Evolutionary conservation across 2,888 invertebrate species (phyloP).

Genomic region (Portevinia maculata): DNA sequence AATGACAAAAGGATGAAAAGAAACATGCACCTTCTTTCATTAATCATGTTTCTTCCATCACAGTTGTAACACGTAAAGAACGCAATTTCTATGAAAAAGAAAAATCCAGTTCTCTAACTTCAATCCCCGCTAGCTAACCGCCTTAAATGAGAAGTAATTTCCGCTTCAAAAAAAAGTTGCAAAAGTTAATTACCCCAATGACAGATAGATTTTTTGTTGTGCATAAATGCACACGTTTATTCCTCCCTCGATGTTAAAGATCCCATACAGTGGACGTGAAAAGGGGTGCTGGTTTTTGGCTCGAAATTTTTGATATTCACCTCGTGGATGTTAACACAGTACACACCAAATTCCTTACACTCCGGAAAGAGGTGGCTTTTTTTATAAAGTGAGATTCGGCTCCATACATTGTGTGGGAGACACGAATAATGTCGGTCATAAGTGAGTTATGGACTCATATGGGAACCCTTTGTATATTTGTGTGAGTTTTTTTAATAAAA

Average conservation of each 20-base stretch:
- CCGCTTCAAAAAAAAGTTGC: slow-evolving; percentile 41
- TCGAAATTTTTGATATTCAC: slow-evolving; percentile 45
- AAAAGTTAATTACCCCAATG: slow-evolving; percentile 66
- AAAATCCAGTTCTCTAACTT: too few species aligned
- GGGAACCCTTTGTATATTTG: too few species aligned
- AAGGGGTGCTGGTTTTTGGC: slow-evolving; percentile 4
- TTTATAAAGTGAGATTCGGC: slow-evolving; percentile 25
- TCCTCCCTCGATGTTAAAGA: neutral
- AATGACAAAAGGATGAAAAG: too few species aligned
- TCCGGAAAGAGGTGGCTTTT: slow-evolving; percentile 42
- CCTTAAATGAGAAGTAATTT: slow-evolving; percentile 28
- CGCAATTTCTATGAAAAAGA: too few species aligned
- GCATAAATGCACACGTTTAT: neutral
- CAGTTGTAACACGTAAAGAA: slow-evolving; percentile 6
- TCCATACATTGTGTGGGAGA: neutral
- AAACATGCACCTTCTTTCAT: too few species aligned
- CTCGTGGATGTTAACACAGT: slow-evolving; percentile 23
- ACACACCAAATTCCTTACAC: neutral
- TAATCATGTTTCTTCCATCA: too few species aligned
- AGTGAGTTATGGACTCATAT: too few species aligned
- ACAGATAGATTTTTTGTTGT: slow-evolving; percentile 60
- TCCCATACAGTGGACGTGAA: slow-evolving; percentile 15
- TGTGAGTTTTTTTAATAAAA: too few species aligned
- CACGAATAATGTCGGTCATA: neutral
- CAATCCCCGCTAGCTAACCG: too few species aligned